Percentiles rank a stretch among this genome's conserved stretches.
These are phyloP conservation scores for Solea senegalensis DNA, from an alignment of 2,113 vertebrate species.

Conservation along the genomic window DNA sequence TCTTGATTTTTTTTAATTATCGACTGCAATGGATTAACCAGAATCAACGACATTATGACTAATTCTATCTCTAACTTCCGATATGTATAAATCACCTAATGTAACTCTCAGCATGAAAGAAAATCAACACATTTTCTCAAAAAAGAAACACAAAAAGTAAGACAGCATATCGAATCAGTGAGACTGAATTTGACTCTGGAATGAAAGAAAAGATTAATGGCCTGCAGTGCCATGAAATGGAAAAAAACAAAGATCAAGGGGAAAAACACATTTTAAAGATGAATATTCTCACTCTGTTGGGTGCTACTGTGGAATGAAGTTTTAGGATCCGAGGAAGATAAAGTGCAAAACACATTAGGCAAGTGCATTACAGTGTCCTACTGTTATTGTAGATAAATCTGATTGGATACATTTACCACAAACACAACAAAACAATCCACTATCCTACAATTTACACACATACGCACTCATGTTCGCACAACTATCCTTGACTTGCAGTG, in stretches of 20 bases:
- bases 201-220: slow-evolving; percentile 8
- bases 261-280: slow-evolving; percentile 15
- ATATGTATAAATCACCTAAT: no score
- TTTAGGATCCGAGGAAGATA: slow-evolving; percentile 29
- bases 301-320: slow-evolving; percentile 18
- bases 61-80: no score
- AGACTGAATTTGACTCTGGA: slow-evolving; percentile 28
- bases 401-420: neutral
- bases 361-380: slow-evolving; percentile 12
- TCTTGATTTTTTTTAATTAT: no score
- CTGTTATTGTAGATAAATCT: slow-evolving; percentile 12
- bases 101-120: no score
- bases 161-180: slow-evolving; percentile 8
- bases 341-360: neutral
- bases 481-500: no score
- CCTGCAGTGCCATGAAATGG: neutral
- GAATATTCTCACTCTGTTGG: slow-evolving; percentile 18
- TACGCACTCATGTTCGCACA: no score
- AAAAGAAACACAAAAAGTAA: neutral
- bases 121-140: no score
- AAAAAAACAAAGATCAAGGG: neutral
- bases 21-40: no score
- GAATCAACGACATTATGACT: no score
- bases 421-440: neutral
- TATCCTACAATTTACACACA: no score